Conservation (phyloP, 2,113 vertebrate species). For the Lucifuga dentata region DNA sequence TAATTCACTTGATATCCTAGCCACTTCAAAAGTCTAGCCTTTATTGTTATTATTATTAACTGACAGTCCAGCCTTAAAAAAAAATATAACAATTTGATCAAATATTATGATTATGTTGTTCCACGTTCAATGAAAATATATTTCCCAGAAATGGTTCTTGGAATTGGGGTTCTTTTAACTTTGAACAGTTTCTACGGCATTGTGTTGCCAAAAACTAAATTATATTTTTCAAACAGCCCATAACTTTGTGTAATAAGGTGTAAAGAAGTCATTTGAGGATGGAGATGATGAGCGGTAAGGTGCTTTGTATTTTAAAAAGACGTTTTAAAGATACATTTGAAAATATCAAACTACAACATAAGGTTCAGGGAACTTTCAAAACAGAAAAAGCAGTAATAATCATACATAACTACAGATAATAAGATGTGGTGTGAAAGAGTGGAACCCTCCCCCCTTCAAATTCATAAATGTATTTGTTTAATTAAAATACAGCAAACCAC, state of each 20-base stretch:
- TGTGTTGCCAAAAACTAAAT: slow-evolving; percentile 73
- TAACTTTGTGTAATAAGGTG: slow-evolving; percentile 12
- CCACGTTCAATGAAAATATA: slow-evolving; percentile 31
- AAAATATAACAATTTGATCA: slow-evolving; percentile 33
- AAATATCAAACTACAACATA: too few species aligned
- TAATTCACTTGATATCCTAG: slow-evolving; percentile 51
- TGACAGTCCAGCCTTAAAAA: slow-evolving; percentile 58
- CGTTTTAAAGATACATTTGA: too few species aligned
- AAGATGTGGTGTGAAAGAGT: too few species aligned
- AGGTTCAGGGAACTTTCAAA: too few species aligned
- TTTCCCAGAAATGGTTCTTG: slow-evolving; percentile 39
- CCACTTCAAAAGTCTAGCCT: too few species aligned
- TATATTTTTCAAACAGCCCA: slow-evolving; percentile 78
- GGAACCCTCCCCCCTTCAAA: neutral
- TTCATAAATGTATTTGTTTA: neutral
- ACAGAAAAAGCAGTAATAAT: too few species aligned
- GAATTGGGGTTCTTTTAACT: slow-evolving; percentile 64
- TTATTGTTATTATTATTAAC: slow-evolving; percentile 61
- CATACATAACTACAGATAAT: too few species aligned
- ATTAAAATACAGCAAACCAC: too few species aligned
- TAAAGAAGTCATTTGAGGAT: slow-evolving; percentile 45
- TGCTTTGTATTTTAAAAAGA: too few species aligned
- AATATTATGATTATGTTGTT: slow-evolving; percentile 13
- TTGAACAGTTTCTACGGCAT: slow-evolving; percentile 72
- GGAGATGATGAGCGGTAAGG: too few species aligned